phyloP scores from a whole-genome alignment of 2,888 invertebrate species.

The Nebria brevicollis region DNA sequence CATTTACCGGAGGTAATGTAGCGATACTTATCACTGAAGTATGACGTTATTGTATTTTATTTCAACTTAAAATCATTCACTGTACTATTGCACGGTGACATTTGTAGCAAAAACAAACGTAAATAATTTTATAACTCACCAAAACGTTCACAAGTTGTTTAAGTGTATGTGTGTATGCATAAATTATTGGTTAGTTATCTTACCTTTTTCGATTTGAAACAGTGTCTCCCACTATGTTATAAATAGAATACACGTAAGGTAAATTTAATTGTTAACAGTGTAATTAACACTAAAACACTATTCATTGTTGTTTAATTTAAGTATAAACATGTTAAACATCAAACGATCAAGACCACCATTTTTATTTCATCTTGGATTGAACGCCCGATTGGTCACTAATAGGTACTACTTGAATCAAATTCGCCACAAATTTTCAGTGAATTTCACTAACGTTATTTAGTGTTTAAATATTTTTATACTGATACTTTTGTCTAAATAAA shows the following conservation, averaged over 20 bases:
- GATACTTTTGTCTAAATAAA: no score
- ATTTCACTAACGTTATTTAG: no score
- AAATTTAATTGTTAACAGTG: background rate
- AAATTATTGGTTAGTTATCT: background rate
- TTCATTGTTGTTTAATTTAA: background rate
- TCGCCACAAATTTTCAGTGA: background rate
- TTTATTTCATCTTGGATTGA: background rate
- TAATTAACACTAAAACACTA: background rate
- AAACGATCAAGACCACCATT: background rate
- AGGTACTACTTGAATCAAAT: background rate
- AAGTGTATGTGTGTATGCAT: background rate
- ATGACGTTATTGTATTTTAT: constrained; percentile 4
- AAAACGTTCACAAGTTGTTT: background rate
- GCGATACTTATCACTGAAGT: constrained; percentile 15
- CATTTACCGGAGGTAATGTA: constrained; percentile 16
- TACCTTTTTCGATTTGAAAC: background rate
- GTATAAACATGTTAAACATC: background rate
- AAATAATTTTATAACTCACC: background rate
- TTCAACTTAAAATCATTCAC: background rate
- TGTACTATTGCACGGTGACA: background rate
- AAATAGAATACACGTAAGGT: constrained; percentile 1
- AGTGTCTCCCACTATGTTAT: background rate
- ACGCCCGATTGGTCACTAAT: background rate
- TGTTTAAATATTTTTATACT: no score
- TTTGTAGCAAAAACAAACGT: background rate